Evolutionary conservation across 2,797 vertebrate species (phyloP).

Genomic region (Sciurus vulgaris): DNA sequence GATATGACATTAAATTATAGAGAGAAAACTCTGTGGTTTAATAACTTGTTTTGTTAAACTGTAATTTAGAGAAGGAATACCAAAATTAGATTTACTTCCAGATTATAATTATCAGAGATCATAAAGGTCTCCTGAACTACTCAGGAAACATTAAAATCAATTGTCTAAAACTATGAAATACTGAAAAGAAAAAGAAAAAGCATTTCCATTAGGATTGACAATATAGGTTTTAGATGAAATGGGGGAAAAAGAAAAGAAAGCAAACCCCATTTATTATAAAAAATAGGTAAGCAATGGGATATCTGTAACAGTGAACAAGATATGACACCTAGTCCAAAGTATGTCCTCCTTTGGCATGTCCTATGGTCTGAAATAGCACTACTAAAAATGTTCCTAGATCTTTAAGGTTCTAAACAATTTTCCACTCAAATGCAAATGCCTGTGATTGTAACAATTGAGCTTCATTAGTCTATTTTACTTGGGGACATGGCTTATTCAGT

Average conservation of each 20-base stretch:
- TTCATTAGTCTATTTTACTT: neutral
- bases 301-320: neutral
- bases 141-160: neutral
- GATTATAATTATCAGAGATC: neutral
- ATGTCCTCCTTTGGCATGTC: neutral
- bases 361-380: neutral
- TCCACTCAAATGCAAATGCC: neutral
- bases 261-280: neutral
- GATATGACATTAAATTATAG: neutral
- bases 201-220: neutral
- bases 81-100: slow-evolving; percentile 29
- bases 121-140: neutral
- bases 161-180: neutral
- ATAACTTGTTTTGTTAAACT: neutral
- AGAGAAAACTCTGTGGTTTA: neutral
- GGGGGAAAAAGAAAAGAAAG: neutral
- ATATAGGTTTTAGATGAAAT: neutral
- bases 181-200: neutral
- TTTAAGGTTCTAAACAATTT: neutral
- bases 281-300: neutral
- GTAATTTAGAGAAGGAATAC: neutral
- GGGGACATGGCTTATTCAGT: neutral
- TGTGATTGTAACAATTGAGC: neutral
- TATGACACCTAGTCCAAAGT: neutral
- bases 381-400: neutral